Evolutionary conservation across 1,140 invertebrate species (phyloP), one percentile per base, ranked within the genome.

Genomic region (Coptotermes formosanus): DNA sequence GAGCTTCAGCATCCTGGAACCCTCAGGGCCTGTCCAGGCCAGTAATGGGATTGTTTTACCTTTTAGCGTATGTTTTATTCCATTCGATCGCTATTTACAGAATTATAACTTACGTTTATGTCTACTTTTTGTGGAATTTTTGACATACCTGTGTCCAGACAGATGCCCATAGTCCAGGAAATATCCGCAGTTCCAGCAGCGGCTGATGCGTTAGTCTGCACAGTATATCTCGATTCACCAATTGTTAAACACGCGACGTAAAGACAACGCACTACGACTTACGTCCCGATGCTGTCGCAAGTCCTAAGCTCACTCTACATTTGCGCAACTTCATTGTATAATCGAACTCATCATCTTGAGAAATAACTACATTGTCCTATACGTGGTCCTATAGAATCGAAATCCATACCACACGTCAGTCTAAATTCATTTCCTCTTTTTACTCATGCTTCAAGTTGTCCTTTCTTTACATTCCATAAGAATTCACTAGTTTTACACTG

Each of bases 91-190:
- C 38, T 38, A 38, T 38, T 38, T 38, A 38, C 38, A n/a, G 2
- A 38, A 38, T 38, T 38, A 38, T 38, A 38, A 38, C 38, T 38
- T 38, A 2, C 38, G 4, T 38, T n/a, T n/a, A n/a, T n/a, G n/a
- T n/a, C n/a, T n/a, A n/a, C n/a, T 19, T 55, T 14, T 3, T 55
- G 9, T 55, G 52, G 45, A 3, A n/a, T 23, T 45, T 8, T 38
- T 43, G 25, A 2, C 75, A 43, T 75, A 86, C 85, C 69, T 86
- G 85, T 86, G 81, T 82, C 85, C 85, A 86, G 48, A 75, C 85
- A 86, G 52, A 86, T 86, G 69, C 75, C 85, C 85, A 86, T 86
- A 86, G 85, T 82, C 85, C 75, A 30, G 30, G n/a, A 75, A 75
- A 12, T 25, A 9, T 75, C 64, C 64, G 64, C n/a, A 75, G 52